These are phyloP conservation scores for Sycophaga agraensis DNA, from an alignment of 1,140 invertebrate genomes.

Conservation along the genomic window DNA sequence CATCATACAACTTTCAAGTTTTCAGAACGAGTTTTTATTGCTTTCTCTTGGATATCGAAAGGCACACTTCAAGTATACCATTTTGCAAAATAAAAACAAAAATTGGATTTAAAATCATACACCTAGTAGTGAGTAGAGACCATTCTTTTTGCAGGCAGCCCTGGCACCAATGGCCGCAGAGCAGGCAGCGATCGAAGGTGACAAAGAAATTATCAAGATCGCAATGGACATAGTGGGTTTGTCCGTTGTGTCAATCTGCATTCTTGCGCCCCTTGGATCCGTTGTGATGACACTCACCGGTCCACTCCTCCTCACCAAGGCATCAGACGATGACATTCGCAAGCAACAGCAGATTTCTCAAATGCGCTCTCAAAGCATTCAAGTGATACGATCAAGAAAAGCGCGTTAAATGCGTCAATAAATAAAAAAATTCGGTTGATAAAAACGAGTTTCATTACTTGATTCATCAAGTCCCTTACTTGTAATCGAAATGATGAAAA, in stretches of 20 bases:
- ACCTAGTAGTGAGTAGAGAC: no score
- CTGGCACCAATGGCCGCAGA: constrained; percentile 48
- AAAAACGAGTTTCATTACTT: background rate
- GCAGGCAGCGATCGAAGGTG: constrained; percentile 31
- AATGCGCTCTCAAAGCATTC: background rate
- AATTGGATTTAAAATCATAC: constrained; percentile 25
- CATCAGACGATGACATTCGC: constrained; percentile 36
- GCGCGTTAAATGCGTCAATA: background rate
- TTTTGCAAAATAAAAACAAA: background rate
- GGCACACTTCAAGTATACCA: constrained; percentile 47
- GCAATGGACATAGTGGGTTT: constrained; percentile 45
- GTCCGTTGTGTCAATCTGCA: constrained; percentile 45
- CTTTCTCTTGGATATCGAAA: constrained; percentile 48
- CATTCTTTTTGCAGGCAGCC: constrained; percentile 40
- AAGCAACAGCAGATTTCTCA: constrained; percentile 42
- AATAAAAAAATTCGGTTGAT: background rate
- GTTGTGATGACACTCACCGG: constrained; percentile 45
- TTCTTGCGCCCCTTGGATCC: constrained; percentile 47
- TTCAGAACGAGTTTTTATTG: constrained; percentile 47
- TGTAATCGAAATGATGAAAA: background rate
- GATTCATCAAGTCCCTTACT: background rate
- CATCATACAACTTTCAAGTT: constrained; percentile 36
- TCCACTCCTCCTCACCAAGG: constrained; percentile 43
- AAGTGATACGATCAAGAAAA: background rate
- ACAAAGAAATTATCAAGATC: constrained; percentile 36